phyloP scores from a whole-genome alignment of 2,113 vertebrate species.

The Apeltes quadracus region DNA sequence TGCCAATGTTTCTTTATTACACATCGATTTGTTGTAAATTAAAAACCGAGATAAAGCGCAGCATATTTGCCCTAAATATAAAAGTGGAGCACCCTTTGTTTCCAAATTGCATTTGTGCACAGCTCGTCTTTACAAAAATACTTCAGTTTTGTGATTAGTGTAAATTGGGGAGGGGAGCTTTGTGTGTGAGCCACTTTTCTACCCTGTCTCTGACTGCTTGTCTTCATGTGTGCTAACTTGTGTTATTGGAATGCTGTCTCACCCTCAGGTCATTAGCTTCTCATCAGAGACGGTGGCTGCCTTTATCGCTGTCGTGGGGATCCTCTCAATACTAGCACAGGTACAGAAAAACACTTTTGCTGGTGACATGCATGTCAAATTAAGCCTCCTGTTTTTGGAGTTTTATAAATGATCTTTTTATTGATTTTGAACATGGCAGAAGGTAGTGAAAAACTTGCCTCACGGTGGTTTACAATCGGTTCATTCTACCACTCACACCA shows the following conservation, averaged over 20 bases:
- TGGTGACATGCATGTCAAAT: not conserved
- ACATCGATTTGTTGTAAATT: slow-evolving; percentile 6
- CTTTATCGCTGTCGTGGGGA: slow-evolving; percentile 91
- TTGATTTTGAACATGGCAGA: not conserved
- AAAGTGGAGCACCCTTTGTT: slow-evolving; percentile 1
- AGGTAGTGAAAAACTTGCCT: not conserved
- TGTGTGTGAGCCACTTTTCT: not conserved
- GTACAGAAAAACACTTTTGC: slow-evolving; percentile 62
- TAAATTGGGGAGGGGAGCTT: not conserved
- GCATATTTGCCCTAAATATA: slow-evolving; percentile 23
- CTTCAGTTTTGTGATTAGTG: not conserved
- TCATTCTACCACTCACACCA: not conserved
- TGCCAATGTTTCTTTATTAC: not conserved
- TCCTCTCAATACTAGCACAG: slow-evolving; percentile 92
- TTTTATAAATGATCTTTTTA: not conserved
- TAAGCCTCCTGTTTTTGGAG: not conserved
- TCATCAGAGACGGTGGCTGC: slow-evolving; percentile 89
- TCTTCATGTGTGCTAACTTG: slow-evolving; percentile 37
- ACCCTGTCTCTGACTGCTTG: not conserved
- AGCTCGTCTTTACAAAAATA: slow-evolving; percentile 4
- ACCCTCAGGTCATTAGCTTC: slow-evolving; percentile 87
- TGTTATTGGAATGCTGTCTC: slow-evolving; percentile 7
- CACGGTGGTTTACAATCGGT: not conserved
- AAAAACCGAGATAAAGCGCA: not conserved
- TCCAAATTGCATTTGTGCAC: not conserved